Evolutionary conservation across 2,113 vertebrate genomes (phyloP).

Genomic region (Muntiacus muntjak): DNA sequence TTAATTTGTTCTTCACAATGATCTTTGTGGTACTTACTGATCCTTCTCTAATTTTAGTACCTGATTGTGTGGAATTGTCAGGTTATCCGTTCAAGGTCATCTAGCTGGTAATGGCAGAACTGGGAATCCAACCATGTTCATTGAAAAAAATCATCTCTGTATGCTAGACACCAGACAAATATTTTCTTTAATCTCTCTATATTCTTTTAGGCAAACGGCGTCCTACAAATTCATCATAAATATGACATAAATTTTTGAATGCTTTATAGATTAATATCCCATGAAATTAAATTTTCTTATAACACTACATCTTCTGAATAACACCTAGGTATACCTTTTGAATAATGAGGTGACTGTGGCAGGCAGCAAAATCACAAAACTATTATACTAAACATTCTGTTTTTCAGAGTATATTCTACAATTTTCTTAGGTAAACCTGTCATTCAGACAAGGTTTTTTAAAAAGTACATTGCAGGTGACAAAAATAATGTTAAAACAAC

Average conservation of each 20-base stretch:
- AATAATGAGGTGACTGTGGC: not conserved
- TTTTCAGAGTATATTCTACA: constrained; percentile 5
- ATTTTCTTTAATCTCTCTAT: constrained; percentile 4
- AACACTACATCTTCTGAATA: not conserved
- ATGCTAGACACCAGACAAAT: not conserved
- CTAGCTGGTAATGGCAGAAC: not conserved
- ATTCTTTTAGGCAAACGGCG: not conserved
- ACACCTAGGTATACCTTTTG: not conserved
- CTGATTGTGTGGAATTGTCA: not conserved
- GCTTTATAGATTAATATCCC: constrained; percentile 17
- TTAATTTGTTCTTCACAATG: not conserved
- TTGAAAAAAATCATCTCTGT: not conserved
- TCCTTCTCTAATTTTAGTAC: not conserved
- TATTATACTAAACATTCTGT: not conserved
- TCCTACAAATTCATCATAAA: not conserved
- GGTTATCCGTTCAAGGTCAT: not conserved
- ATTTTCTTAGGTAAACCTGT: constrained; percentile 41
- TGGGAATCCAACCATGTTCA: not conserved
- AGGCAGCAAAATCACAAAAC: not conserved
- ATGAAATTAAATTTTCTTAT: not conserved
- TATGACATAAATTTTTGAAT: not conserved
- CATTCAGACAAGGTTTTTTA: not conserved
- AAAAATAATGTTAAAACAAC: constrained; percentile 54
- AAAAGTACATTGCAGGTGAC: not conserved
- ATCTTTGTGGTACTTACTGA: not conserved